Percentiles rank a stretch among this genome's conserved stretches.
Evolutionary conservation across 1,140 invertebrate species (phyloP).

Genomic region (Laodelphax striatellus): DNA sequence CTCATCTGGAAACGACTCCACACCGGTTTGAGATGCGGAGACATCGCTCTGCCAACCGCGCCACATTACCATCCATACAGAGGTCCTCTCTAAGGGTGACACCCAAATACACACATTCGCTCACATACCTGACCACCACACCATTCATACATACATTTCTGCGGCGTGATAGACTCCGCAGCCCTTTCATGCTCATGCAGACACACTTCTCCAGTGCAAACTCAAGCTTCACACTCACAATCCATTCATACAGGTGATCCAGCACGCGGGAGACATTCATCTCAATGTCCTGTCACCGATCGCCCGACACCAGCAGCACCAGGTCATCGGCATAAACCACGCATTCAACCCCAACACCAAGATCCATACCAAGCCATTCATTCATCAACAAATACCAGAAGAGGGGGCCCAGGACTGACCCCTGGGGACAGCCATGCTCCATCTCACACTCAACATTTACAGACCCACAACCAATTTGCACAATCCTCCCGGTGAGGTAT

Average conservation of each 20-base stretch:
- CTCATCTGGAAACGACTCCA: too few species aligned
- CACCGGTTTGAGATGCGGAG: too few species aligned
- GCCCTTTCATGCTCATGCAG: not conserved
- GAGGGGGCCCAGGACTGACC: not conserved
- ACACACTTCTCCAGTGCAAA: not conserved
- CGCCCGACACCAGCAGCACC: not conserved
- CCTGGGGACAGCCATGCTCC: constrained; percentile 2
- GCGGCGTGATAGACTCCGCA: not conserved
- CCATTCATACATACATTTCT: not conserved
- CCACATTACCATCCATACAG: too few species aligned
- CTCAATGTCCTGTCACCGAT: not conserved
- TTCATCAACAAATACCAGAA: constrained; percentile 4
- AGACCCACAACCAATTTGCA: too few species aligned
- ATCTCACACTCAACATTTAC: too few species aligned
- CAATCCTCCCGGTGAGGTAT: too few species aligned
- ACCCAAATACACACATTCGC: too few species aligned
- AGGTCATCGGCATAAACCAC: constrained; percentile 2
- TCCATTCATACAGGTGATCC: not conserved
- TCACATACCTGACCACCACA: not conserved
- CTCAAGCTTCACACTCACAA: not conserved
- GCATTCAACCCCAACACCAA: not conserved
- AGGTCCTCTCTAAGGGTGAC: too few species aligned
- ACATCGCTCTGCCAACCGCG: too few species aligned
- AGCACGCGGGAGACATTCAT: not conserved
- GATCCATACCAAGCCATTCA: not conserved